Conservation (phyloP, 2,888 invertebrate genomes). For the Parascotia fuliginaria region DNA sequence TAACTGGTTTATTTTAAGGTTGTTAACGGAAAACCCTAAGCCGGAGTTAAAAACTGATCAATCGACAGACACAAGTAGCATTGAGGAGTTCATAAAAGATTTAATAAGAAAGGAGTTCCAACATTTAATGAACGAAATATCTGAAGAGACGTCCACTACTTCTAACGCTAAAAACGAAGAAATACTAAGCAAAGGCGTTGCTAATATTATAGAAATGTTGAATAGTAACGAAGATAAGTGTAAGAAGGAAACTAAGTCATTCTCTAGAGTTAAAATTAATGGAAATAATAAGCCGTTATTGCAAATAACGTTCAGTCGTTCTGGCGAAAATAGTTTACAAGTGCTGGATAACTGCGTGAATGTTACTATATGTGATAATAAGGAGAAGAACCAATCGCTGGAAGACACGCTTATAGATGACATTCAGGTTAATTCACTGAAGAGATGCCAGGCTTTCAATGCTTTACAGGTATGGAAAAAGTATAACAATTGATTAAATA, state of each 20-base stretch:
- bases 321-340: conserved; percentile 74
- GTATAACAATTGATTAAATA: no score
- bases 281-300: conserved; percentile 78
- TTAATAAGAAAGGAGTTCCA: conserved; percentile 76
- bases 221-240: conserved; percentile 48
- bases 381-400: conserved; percentile 52
- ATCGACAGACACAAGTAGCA: conserved; percentile 73
- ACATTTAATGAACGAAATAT: conserved; percentile 63
- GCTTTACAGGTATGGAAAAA: conserved; percentile 75
- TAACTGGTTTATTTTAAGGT: conserved; percentile 36
- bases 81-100: conserved; percentile 76
- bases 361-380: conserved; percentile 69
- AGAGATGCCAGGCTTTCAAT: conserved; percentile 82
- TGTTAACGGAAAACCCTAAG: conserved; percentile 33
- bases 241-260: conserved; percentile 64
- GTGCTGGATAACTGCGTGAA: conserved; percentile 77
- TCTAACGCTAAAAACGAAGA: conserved; percentile 59
- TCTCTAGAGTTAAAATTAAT: conserved; percentile 75
- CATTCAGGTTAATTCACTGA: conserved; percentile 65
- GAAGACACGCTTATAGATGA: conserved; percentile 70
- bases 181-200: conserved; percentile 65
- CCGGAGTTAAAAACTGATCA: conserved; percentile 62
- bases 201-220: conserved; percentile 68
- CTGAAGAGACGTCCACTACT: conserved; percentile 55
- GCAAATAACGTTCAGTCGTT: conserved; percentile 72